Conservation (phyloP, 2,888 invertebrate species). For the Cephonodes hylas region DNA sequence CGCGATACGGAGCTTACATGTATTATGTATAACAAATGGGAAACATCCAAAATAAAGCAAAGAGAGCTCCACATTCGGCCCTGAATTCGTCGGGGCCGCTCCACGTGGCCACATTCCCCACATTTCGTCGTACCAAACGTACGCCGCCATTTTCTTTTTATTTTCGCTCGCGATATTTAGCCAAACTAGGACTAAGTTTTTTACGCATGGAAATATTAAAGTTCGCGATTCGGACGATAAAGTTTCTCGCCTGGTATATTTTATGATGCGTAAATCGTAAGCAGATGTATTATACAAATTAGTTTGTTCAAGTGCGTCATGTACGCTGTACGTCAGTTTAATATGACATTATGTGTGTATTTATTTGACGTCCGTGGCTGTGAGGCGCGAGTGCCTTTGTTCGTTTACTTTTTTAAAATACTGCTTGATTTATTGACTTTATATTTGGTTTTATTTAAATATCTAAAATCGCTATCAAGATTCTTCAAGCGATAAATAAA, state of each 20-base stretch:
- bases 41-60: constrained; percentile 78
- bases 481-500: background rate
- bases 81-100: constrained; percentile 54
- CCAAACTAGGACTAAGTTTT: constrained; percentile 28
- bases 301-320: background rate
- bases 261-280: constrained; percentile 3
- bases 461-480: background rate
- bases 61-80: constrained; percentile 58
- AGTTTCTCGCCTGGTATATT: constrained; percentile 1
- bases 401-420: background rate
- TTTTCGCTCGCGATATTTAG: constrained; percentile 59
- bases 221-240: constrained; percentile 11
- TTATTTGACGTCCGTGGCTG: background rate
- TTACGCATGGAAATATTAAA: background rate
- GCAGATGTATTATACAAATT: background rate
- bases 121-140: constrained; percentile 54
- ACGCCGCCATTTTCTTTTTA: constrained; percentile 55
- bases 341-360: background rate
- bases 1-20: constrained; percentile 73
- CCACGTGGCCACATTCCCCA: constrained; percentile 71
- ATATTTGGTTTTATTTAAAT: background rate
- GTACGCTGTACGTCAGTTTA: background rate
- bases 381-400: background rate
- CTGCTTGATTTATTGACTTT: background rate
- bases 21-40: constrained; percentile 81